Percentiles rank a stretch among this genome's conserved stretches.
Conservation (phyloP, 2,797 vertebrate species). For the Chelon auratus region DNA sequence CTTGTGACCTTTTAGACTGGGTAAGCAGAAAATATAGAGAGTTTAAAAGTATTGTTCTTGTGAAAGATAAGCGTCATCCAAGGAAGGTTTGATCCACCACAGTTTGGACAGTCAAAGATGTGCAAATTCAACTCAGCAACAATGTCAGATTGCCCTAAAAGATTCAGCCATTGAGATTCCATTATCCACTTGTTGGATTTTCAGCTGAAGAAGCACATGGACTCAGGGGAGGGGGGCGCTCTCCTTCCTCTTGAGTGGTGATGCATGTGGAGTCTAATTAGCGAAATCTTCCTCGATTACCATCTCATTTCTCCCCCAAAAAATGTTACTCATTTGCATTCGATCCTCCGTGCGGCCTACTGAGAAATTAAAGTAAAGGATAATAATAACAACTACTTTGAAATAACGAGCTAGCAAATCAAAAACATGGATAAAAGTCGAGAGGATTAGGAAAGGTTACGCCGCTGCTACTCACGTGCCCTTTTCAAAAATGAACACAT, state of each 20-base stretch:
- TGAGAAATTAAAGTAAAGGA: neutral
- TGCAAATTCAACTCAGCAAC: neutral
- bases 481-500: neutral
- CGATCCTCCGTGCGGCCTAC: neutral
- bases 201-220: neutral
- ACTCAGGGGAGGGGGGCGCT: neutral
- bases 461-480: neutral
- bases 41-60: neutral
- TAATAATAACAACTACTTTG: too few species aligned
- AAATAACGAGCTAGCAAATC: neutral
- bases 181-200: neutral
- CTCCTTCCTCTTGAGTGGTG: neutral
- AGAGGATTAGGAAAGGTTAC: neutral
- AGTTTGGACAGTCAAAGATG: too few species aligned
- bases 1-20: slow-evolving; percentile 11
- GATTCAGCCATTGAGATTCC: neutral
- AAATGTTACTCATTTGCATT: neutral
- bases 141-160: neutral
- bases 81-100: too few species aligned
- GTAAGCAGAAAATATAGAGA: neutral
- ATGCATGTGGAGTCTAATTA: slow-evolving; percentile 14
- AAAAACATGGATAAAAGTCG: neutral
- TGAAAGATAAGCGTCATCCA: too few species aligned
- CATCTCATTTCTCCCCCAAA: neutral
- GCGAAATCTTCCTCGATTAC: slow-evolving; percentile 8